Base-by-base conservation (phyloP, 2,113 vertebrate genomes). In the Marmota flaviventris region DNA sequence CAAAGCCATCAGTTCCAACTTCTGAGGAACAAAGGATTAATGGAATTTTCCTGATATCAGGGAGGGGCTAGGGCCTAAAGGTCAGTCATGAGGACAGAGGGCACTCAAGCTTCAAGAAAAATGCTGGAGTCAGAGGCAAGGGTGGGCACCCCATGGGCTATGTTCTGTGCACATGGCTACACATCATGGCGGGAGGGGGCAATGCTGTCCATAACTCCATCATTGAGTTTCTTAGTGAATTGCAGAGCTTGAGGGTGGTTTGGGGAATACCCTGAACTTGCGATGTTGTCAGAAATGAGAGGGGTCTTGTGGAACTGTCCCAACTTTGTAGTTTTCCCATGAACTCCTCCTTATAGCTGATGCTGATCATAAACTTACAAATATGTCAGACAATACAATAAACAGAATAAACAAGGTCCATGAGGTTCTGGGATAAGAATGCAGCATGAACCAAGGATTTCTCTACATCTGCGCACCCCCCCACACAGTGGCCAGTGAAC, bases 151-250 rank as follows among this genome's bases (percentile, higher is more conserved):
- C 72, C 51, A 17, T 20, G 34, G 70, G 45, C 24, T 4, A 32
- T 1, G 1, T 12, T 67, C 29, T 4, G 0, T 0, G 20, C 0
- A 4, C 1, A 25, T 13, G 2, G 61, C 48, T 39, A 8, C 5
- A 7, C 24, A 51, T 8, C 10, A 32, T 7, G 73, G 82, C 17
- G 4, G 34, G 67, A 82, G 69, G 16, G 0, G 0, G 9, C 32
- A 8, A 34, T 0, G 0, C 39, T 4, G 0, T 24, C 22, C 4
- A 22, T 0, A 8, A 18, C 25, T 83, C 27, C 34, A 9, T 45
- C 17, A 8, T 8, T 4, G 73, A 42, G 27, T 78, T 16, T 42
- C 70, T 45, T 9, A 61, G 45, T 24, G 27, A 83, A 32, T 25
- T n/a, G 8, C 8, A 0, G 32, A 73, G 8, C 10, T 22, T 8